Evolutionary conservation across 2,888 invertebrate species (phyloP).

Genomic region (Boloria selene): DNA sequence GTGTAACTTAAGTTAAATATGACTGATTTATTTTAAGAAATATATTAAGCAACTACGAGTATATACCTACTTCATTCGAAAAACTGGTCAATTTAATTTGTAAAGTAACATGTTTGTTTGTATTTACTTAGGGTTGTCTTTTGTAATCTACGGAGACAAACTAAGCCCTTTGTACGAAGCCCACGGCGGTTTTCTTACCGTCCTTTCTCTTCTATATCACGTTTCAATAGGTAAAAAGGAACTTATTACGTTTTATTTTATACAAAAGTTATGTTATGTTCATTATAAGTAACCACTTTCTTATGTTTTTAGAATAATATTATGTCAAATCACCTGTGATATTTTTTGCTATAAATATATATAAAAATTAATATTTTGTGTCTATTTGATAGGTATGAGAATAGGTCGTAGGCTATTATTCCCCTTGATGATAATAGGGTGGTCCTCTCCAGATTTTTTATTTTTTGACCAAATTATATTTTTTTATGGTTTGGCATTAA

Average conservation of each 20-base stretch:
- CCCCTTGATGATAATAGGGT: too few relatives aligned
- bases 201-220: conserved; percentile 40
- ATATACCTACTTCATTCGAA: conserved; percentile 14
- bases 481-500: too few relatives aligned
- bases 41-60: not conserved
- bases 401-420: too few relatives aligned
- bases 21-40: not conserved
- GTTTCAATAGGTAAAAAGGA: conserved; percentile 26
- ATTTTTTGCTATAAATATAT: too few relatives aligned
- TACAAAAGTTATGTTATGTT: not conserved
- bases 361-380: too few relatives aligned
- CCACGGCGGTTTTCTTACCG: conserved; percentile 67
- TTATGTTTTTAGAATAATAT: too few relatives aligned
- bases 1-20: not conserved
- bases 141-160: conserved; percentile 68
- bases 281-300: not conserved
- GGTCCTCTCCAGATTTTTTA: too few relatives aligned
- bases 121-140: conserved; percentile 65
- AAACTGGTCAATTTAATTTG: conserved; percentile 31
- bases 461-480: too few relatives aligned
- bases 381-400: too few relatives aligned
- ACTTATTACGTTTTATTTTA: conserved; percentile 10
- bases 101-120: conserved; percentile 59
- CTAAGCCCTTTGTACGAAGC: conserved; percentile 68
- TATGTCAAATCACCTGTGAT: too few relatives aligned